Conservation (phyloP, 2,797 vertebrate species). For the Diplodus sargus region DNA sequence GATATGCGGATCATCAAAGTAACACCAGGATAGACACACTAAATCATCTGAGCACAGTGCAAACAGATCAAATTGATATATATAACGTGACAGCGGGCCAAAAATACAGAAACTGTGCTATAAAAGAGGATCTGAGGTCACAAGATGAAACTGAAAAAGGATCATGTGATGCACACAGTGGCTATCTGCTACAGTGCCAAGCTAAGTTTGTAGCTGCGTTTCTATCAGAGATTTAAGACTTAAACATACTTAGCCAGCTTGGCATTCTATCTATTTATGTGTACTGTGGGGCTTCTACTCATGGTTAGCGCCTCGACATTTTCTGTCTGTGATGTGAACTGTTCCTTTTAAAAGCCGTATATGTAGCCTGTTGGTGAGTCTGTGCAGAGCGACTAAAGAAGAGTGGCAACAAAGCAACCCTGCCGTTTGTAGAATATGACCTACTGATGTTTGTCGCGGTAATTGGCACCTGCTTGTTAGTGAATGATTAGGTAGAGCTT, state of each 20-base stretch:
- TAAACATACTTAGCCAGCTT: background rate
- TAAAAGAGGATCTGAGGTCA: conserved; percentile 13
- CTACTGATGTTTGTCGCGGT: conserved; percentile 32
- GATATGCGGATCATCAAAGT: background rate
- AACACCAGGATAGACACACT: background rate
- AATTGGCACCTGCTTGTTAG: conserved; percentile 43
- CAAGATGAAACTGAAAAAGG: background rate
- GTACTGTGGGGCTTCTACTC: no score
- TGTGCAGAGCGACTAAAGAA: conserved; percentile 11
- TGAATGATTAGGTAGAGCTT: conserved; percentile 30
- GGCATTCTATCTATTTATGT: no score
- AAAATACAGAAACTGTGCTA: background rate
- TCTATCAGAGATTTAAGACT: background rate
- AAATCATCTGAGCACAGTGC: background rate
- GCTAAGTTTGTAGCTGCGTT: background rate
- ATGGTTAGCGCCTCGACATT: no score
- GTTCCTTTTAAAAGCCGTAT: background rate
- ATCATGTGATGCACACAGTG: background rate
- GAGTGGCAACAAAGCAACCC: background rate
- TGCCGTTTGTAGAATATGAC: conserved; percentile 18
- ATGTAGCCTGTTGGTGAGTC: background rate
- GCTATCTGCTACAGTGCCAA: background rate
- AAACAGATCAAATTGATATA: background rate
- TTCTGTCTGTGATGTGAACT: no score
- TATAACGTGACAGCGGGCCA: no score